Conservation (phyloP, 2,797 vertebrate species). For the Diplodus sargus region DNA sequence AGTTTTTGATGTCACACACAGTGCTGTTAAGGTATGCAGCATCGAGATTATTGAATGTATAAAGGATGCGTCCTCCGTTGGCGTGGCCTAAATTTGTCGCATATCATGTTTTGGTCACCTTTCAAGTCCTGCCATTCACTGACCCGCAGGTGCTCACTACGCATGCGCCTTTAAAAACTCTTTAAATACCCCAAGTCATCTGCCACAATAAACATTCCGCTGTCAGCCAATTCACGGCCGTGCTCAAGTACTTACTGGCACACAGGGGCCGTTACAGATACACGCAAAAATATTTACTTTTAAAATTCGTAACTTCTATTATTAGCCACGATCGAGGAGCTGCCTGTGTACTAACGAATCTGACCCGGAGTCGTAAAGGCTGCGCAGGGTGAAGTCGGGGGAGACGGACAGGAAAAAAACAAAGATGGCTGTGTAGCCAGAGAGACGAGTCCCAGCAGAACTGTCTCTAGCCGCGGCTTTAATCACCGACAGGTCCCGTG, state of each 20-base stretch:
- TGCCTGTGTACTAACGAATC: slow-evolving; percentile 56
- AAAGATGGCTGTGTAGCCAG: slow-evolving; percentile 90
- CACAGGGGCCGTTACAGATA: slow-evolving; percentile 54
- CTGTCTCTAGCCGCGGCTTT: slow-evolving; percentile 65
- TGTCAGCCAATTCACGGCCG: slow-evolving; percentile 77
- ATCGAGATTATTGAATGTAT: not conserved
- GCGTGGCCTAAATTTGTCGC: slow-evolving; percentile 72
- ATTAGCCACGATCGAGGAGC: slow-evolving; percentile 49
- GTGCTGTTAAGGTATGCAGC: not conserved
- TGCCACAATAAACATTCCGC: slow-evolving; percentile 85
- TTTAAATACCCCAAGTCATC: slow-evolving; percentile 88
- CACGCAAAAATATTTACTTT: slow-evolving; percentile 62
- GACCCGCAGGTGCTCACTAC: slow-evolving; percentile 77
- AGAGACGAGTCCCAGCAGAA: slow-evolving; percentile 79
- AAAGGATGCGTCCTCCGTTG: slow-evolving; percentile 17
- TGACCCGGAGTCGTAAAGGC: slow-evolving; percentile 74
- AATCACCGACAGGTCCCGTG: slow-evolving; percentile 67
- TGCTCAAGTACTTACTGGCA: slow-evolving; percentile 38
- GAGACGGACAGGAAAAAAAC: slow-evolving; percentile 83
- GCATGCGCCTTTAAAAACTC: slow-evolving; percentile 82
- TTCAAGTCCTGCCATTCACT: slow-evolving; percentile 63
- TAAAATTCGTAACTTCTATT: slow-evolving; percentile 52
- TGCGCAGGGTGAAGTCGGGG: slow-evolving; percentile 72
- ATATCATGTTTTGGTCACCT: slow-evolving; percentile 80
- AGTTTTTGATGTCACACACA: not conserved